Conservation (phyloP, 2,113 vertebrate genomes). For the Sturnus vulgaris region DNA sequence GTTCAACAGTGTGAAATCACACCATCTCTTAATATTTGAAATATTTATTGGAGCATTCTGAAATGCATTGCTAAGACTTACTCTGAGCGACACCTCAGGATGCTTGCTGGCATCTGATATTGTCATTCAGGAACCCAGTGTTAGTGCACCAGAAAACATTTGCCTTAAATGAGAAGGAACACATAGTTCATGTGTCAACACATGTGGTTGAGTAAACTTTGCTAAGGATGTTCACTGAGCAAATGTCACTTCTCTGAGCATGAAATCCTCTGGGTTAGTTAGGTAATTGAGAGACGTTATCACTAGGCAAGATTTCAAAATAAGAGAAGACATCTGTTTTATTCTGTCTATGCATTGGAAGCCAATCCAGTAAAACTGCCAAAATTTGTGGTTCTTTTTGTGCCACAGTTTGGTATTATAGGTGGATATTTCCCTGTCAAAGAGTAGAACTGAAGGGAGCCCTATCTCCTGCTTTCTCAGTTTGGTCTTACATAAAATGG, state of each 20-base stretch:
- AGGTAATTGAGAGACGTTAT: not conserved
- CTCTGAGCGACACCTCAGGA: not conserved
- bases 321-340: not conserved
- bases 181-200: accelerated
- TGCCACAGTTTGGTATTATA: not conserved
- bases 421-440: not conserved
- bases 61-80: not conserved
- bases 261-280: not conserved
- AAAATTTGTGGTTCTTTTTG: not conserved
- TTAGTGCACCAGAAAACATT: not conserved
- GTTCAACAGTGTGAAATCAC: not conserved
- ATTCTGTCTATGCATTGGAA: not conserved
- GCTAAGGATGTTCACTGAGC: not conserved
- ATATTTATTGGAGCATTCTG: not conserved
- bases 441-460: not conserved
- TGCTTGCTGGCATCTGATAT: not conserved
- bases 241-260: not conserved
- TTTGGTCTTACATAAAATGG: not conserved
- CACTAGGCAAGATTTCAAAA: not conserved
- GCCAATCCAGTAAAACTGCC: not conserved
- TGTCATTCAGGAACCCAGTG: not conserved
- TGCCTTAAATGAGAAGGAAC: not conserved
- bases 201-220: not conserved
- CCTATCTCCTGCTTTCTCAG: not conserved
- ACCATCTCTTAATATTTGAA: not conserved